A percentile compares a stretch with the other conserved stretches of the same genome.
Evolutionary conservation across 2,888 invertebrate genomes (phyloP).

Genomic region (Erebia epiphron): DNA sequence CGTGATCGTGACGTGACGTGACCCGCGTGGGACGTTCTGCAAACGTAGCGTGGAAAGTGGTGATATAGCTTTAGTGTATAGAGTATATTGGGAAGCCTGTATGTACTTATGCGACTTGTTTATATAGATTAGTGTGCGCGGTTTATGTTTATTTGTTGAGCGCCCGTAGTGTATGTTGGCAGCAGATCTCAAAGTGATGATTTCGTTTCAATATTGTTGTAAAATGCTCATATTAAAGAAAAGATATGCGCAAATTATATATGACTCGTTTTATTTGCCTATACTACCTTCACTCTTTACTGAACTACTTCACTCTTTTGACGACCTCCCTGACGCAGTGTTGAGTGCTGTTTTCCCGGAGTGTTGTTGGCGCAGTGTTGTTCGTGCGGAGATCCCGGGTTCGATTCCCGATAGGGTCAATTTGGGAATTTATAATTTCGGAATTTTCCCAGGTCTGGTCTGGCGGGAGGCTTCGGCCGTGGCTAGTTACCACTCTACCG

Average conservation of each 20-base stretch:
- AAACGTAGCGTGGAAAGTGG: slow-evolving; percentile 60
- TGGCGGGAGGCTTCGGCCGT: no score
- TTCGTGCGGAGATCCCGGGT: no score
- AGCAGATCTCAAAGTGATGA: slow-evolving; percentile 82
- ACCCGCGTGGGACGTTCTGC: slow-evolving; percentile 58
- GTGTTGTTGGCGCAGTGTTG: no score
- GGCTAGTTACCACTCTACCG: no score
- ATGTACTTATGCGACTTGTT: slow-evolving; percentile 83
- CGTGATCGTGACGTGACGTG: slow-evolving; percentile 42
- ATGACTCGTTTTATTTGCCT: slow-evolving; percentile 48
- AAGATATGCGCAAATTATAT: slow-evolving; percentile 77
- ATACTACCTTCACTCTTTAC: no score
- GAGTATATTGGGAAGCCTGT: slow-evolving; percentile 78
- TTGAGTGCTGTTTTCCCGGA: no score
- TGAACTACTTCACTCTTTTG: no score
- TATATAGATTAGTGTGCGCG: slow-evolving; percentile 83
- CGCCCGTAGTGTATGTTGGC: slow-evolving; percentile 83
- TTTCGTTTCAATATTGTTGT: slow-evolving; percentile 83
- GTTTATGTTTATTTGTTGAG: slow-evolving; percentile 82
- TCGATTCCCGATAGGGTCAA: no score
- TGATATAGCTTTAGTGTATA: slow-evolving; percentile 82
- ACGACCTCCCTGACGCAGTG: no score
- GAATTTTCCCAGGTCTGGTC: no score
- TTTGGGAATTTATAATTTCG: no score
- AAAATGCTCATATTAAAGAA: slow-evolving; percentile 83